Evolutionary conservation across 1,140 invertebrate species (phyloP), one percentile per base, ranked within the genome.

Genomic region (Stegodyphus mimosarum): DNA sequence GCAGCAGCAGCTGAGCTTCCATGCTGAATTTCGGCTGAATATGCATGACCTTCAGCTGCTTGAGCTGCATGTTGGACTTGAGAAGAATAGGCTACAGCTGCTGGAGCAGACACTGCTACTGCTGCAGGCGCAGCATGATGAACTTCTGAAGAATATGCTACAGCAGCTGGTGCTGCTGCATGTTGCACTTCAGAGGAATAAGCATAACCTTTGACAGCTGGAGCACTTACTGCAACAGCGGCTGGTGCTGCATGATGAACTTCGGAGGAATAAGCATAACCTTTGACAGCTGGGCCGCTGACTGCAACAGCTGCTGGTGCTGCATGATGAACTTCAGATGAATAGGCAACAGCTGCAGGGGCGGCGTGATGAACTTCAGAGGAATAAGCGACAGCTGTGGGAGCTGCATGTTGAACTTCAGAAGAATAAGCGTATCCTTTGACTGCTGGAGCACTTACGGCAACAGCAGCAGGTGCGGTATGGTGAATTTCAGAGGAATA

Each of bases 381-480:
- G 53, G 80, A 83, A 17, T 83, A 83, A 10, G 75, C 52, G 0
- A 63, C 11, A 15, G 64, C 73, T 10, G 53, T 64, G 48, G 81
- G 52, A 55, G 72, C 72, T 17, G 83, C 53, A 66, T 79, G 84
- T 55, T 72, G 75, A 7, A 86, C 76, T 60, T 80, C 69, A n/a
- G 85, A 74, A 55, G 85, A 73, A 55, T 86, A 86, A 49, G 85
- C 74, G 10, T 71, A 86, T 33, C 76, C 85, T 51, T 86, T 86
- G 6, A 49, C n/a, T 55, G 50, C 71, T 73, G 79, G 71, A 18
- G 69, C 66, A 18, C 50, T 55, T 50, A 69, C 55, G 55, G 55
- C 66, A 72, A 51, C 69, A 7, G 64, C 74, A 18, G 64, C 83
- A 15, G 84, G 84, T 33, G 85, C 85, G 9, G 85, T 6, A 50